Evolutionary conservation across 2,888 invertebrate species (phyloP).

Genomic region (Oxystoma pomonae): DNA sequence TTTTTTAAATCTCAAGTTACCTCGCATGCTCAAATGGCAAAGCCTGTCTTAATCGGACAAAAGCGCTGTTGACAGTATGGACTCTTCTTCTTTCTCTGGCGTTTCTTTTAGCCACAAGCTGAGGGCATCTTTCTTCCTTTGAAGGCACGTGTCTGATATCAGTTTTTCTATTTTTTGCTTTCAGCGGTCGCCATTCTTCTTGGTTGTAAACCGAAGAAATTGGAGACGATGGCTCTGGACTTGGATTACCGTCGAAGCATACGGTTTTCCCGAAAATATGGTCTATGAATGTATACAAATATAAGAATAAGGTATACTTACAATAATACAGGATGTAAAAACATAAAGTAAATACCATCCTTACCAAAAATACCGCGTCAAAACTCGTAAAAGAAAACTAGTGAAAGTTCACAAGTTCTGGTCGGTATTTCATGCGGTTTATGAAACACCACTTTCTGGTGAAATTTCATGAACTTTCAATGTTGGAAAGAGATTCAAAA

Average conservation of each 20-base stretch:
- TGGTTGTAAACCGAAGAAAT: neutral
- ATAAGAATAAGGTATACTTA: too few species aligned
- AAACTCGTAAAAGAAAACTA: too few species aligned
- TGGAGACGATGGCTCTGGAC: neutral
- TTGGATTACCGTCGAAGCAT: neutral
- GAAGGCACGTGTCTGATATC: conserved; percentile 43
- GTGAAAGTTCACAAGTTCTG: too few species aligned
- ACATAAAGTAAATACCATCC: too few species aligned
- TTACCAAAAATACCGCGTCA: too few species aligned
- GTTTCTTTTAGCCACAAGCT: conserved; percentile 56
- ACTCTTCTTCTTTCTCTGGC: conserved; percentile 60
- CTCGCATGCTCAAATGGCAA: conserved; percentile 54
- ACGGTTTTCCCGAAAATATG: neutral
- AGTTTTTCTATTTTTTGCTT: conserved; percentile 23
- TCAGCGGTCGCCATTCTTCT: conserved; percentile 16
- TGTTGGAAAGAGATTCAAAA: too few species aligned
- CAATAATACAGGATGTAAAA: too few species aligned
- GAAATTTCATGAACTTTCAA: too few species aligned
- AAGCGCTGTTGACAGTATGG: conserved; percentile 61
- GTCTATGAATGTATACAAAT: too few species aligned
- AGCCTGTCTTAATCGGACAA: conserved; percentile 54
- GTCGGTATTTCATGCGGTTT: too few species aligned
- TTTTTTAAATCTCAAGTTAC: conserved; percentile 34
- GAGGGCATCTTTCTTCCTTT: conserved; percentile 52
- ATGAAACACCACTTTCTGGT: too few species aligned